phyloP scores from a whole-genome alignment of 2,888 invertebrate species.

The Terebella lapidaria region DNA sequence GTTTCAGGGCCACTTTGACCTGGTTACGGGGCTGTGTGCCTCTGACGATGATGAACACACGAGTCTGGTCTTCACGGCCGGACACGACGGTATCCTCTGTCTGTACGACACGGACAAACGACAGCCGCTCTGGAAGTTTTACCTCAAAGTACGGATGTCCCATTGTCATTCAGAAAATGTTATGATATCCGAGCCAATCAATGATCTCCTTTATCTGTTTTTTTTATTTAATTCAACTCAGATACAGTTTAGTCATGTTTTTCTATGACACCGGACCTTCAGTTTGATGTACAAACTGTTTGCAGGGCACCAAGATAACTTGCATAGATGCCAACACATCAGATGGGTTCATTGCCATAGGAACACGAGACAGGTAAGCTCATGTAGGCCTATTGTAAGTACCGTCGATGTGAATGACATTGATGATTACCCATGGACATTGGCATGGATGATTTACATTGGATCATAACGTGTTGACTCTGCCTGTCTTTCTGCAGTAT shows the following conservation, averaged over 20 bases:
- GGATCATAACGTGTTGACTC: no score
- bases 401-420: no score
- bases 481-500: background rate
- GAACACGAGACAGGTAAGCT: constrained; percentile 39
- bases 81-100: constrained; percentile 42
- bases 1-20: constrained; percentile 44
- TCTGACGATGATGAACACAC: constrained; percentile 22
- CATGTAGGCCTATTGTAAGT: no score
- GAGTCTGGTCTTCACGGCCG: constrained; percentile 38
- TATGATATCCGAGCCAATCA: no score
- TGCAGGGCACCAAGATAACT: background rate
- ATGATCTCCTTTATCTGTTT: no score
- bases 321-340: constrained; percentile 12
- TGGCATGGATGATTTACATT: no score
- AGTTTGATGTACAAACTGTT: no score
- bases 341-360: constrained; percentile 30
- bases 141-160: constrained; percentile 33
- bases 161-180: background rate
- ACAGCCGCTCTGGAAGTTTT: constrained; percentile 35
- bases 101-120: constrained; percentile 31
- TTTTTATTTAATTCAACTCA: no score
- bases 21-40: constrained; percentile 31
- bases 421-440: no score
- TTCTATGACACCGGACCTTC: no score
- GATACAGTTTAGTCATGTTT: no score